phyloP scores from a whole-genome alignment of 1,140 invertebrate genomes.

The Drosophila mayri region DNA sequence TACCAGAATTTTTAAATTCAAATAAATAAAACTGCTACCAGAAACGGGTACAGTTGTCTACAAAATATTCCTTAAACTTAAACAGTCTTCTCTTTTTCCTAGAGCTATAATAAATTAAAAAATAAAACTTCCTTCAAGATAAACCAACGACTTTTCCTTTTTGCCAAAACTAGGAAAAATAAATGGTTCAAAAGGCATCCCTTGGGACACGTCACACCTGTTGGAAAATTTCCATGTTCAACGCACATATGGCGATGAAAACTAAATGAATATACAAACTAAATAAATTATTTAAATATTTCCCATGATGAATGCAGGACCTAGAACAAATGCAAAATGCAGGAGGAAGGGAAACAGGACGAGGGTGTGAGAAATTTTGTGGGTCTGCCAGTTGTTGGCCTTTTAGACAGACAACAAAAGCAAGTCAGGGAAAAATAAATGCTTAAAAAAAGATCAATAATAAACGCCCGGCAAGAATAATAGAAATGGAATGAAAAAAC shows the following conservation, averaged over 20 bases:
- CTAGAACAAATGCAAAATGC: constrained; percentile 8
- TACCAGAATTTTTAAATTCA: neutral
- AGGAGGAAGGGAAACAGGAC: neutral
- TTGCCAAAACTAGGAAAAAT: constrained; percentile 3
- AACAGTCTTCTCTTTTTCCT: neutral
- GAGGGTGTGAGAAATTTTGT: constrained; percentile 30
- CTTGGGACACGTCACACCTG: constrained; percentile 49
- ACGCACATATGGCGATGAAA: constrained; percentile 26
- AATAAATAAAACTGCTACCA: neutral
- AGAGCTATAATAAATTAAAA: neutral
- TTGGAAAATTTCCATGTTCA: neutral
- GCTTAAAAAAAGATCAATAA: constrained; percentile 71
- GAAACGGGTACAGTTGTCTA: neutral
- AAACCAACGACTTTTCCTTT: neutral
- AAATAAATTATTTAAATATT: constrained; percentile 52
- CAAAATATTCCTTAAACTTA: constrained; percentile 1
- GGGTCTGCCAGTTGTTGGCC: constrained; percentile 47
- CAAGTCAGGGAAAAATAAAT: constrained; percentile 35
- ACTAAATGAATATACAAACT: constrained; percentile 29
- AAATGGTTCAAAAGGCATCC: neutral
- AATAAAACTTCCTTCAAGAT: neutral
- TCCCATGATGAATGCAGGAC: constrained; percentile 7
- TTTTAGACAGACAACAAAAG: constrained; percentile 22
- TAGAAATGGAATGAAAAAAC: constrained; percentile 10
- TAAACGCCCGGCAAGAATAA: constrained; percentile 37